A percentile compares a stretch with the other conserved stretches of the same genome.
Conservation (phyloP, 2,888 invertebrate species). For the Lasioglossum malachurum region DNA sequence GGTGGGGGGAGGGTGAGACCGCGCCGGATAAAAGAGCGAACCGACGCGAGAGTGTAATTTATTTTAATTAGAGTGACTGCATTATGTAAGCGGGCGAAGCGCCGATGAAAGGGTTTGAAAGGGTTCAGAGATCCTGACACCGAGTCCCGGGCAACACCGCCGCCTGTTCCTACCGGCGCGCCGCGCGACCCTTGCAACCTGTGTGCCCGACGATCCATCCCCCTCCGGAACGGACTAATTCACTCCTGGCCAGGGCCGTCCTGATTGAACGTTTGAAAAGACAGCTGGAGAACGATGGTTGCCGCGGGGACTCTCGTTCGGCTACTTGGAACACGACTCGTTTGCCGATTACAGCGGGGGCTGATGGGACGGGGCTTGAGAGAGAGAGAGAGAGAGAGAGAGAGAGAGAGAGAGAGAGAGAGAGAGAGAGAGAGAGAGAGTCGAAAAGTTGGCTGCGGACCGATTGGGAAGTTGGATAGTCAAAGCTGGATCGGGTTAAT, state of each 20-base stretch:
- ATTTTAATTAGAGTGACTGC: constrained; percentile 85
- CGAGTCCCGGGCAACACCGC: constrained; percentile 59
- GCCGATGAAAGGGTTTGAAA: constrained; percentile 80
- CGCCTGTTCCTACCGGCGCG: constrained; percentile 22
- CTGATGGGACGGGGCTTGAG: not conserved
- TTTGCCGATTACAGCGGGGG: constrained; percentile 35
- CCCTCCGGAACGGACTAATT: constrained; percentile 78
- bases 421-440: no score
- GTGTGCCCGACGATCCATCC: constrained; percentile 52
- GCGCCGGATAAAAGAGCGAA: constrained; percentile 73
- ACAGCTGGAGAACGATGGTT: constrained; percentile 9
- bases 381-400: no score
- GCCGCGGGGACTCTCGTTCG: not conserved
- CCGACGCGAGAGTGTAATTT: constrained; percentile 81
- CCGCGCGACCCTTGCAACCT: constrained; percentile 53
- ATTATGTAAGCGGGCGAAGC: constrained; percentile 82
- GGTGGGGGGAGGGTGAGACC: constrained; percentile 27
- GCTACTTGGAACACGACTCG: constrained; percentile 15
- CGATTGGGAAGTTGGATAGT: constrained; percentile 4
- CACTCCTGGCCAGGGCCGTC: constrained; percentile 65
- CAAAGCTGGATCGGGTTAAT: not conserved
- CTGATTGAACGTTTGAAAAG: constrained; percentile 53
- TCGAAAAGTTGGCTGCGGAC: not conserved
- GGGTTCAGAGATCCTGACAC: constrained; percentile 76
- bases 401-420: no score